Percentiles rank a stretch among this genome's conserved stretches.
These are phyloP conservation scores for Dicyrtomina minuta DNA, from an alignment of 2,888 invertebrate species.

Conservation along the genomic window DNA sequence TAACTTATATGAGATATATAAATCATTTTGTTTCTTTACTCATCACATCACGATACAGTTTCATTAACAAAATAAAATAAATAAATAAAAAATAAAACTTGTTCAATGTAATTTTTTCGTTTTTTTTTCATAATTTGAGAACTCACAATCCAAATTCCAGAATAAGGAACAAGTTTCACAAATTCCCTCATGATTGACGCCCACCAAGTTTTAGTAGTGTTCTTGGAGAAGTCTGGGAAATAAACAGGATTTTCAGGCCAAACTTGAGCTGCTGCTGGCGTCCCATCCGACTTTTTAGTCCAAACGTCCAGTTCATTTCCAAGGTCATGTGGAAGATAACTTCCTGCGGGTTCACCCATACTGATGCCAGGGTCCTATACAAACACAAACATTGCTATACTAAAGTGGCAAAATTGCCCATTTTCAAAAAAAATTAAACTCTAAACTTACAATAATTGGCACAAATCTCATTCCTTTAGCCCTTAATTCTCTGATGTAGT, in stretches of 20 bases:
- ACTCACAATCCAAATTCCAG: conserved; percentile 56
- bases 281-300: conserved; percentile 39
- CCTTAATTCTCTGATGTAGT: conserved; percentile 69
- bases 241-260: conserved; percentile 63
- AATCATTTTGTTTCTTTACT: too few species aligned
- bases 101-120: too few species aligned
- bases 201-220: conserved; percentile 43
- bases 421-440: background rate
- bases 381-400: too few species aligned
- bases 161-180: conserved; percentile 40
- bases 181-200: conserved; percentile 34
- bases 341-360: conserved; percentile 56
- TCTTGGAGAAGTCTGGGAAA: conserved; percentile 45
- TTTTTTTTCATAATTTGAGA: conserved; percentile 9
- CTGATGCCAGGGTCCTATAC: conserved; percentile 34
- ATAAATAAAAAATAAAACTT: too few species aligned
- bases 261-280: conserved; percentile 56
- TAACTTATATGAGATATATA: too few species aligned
- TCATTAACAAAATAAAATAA: background rate
- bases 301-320: conserved; percentile 50
- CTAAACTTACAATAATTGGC: conserved; percentile 34
- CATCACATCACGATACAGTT: too few species aligned
- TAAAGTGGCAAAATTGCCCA: too few species aligned
- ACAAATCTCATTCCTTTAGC: conserved; percentile 57
- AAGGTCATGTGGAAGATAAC: conserved; percentile 19